Evolutionary conservation across 2,113 vertebrate species (phyloP).

Genomic region (Benitochromis conjunctus): DNA sequence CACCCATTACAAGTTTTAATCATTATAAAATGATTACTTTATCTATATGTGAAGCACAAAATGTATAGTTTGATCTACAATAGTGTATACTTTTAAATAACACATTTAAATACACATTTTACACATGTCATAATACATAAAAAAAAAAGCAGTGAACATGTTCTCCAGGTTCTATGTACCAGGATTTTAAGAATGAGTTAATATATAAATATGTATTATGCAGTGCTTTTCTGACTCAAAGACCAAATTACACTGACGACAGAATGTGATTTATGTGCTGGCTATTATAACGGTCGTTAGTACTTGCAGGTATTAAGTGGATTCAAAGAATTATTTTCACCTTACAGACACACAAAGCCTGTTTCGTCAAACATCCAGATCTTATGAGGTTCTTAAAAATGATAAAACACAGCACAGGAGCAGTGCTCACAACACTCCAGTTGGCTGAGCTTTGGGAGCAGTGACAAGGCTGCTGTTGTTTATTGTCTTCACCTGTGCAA

Average conservation of each 20-base stretch:
- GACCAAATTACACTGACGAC: background rate
- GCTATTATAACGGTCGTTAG: background rate
- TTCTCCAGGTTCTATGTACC: background rate
- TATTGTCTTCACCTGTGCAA: conserved; percentile 10
- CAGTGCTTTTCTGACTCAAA: background rate
- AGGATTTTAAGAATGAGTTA: background rate
- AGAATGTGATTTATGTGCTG: background rate
- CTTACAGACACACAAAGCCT: background rate
- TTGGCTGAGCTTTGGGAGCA: background rate
- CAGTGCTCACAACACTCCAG: background rate
- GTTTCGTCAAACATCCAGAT: background rate
- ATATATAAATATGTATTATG: background rate
- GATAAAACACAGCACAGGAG: background rate
- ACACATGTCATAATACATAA: background rate
- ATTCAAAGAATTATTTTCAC: background rate
- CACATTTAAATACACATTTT: background rate
- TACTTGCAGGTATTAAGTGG: background rate
- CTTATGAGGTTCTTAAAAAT: background rate
- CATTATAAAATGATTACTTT: background rate
- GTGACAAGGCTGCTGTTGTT: background rate
- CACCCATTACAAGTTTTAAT: background rate
- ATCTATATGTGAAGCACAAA: background rate
- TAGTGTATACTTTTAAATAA: background rate
- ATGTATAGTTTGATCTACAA: background rate
- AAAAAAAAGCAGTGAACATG: background rate